Conservation (phyloP, 1,140 invertebrate genomes). For the Drosophila kanapiae region DNA sequence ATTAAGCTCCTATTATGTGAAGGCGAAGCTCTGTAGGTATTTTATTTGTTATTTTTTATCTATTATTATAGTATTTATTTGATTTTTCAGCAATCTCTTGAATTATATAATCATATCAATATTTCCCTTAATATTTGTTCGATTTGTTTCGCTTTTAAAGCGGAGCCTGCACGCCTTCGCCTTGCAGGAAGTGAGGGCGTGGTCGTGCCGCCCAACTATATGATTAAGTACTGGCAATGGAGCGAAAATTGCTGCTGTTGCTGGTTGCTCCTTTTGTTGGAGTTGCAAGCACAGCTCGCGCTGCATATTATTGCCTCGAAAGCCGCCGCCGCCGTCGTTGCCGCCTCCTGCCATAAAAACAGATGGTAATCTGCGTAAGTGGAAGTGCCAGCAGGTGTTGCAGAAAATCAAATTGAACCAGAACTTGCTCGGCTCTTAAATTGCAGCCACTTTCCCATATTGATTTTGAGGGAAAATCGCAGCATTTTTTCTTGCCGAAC, state of each 20-base stretch:
- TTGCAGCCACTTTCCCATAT: slow-evolving; percentile 23
- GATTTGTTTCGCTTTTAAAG: background rate
- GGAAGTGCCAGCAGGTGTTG: slow-evolving; percentile 69
- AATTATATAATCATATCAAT: too few species aligned
- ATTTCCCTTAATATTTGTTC: background rate
- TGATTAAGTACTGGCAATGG: slow-evolving; percentile 47
- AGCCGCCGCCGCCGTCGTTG: background rate
- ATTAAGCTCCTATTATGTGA: too few species aligned
- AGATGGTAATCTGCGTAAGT: slow-evolving; percentile 76
- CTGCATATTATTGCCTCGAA: slow-evolving; percentile 30
- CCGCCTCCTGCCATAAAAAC: slow-evolving; percentile 61
- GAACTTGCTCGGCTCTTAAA: slow-evolving; percentile 11
- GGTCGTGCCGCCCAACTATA: slow-evolving; percentile 12
- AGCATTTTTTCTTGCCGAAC: background rate
- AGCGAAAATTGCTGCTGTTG: slow-evolving; percentile 12
- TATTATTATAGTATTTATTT: too few species aligned
- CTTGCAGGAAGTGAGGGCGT: background rate
- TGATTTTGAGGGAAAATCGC: slow-evolving; percentile 9
- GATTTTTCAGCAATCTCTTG: too few species aligned
- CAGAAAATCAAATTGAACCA: slow-evolving; percentile 27
- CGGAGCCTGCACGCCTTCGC: background rate
- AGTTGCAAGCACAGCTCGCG: slow-evolving; percentile 3
- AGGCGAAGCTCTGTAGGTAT: too few species aligned
- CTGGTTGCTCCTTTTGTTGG: slow-evolving; percentile 34
- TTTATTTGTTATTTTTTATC: too few species aligned